These are phyloP conservation scores for Enteromius thamalakanensis DNA, from an alignment of 2,797 vertebrate species.

Conservation along the genomic window DNA sequence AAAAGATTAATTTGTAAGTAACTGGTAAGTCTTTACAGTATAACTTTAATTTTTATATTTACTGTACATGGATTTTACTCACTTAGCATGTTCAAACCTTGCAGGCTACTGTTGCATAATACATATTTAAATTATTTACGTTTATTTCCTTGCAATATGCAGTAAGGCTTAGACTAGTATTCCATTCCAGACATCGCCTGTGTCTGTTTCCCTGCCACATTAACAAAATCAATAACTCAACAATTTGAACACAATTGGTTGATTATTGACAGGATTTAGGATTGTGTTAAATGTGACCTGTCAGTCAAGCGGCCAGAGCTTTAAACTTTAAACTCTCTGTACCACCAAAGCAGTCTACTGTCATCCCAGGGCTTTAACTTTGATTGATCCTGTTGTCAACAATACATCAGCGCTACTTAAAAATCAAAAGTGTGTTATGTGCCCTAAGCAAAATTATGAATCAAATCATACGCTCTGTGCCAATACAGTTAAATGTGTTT, in stretches of 20 bases:
- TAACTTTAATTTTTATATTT: background rate
- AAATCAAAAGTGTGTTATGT: constrained; percentile 42
- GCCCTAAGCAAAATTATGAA: constrained; percentile 51
- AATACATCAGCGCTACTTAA: constrained; percentile 52
- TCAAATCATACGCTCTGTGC: constrained; percentile 26
- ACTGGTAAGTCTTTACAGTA: background rate
- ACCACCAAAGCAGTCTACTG: constrained; percentile 34
- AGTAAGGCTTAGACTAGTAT: background rate
- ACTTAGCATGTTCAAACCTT: background rate
- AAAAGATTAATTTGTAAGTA: too few species aligned
- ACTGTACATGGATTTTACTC: background rate
- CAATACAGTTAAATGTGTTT: constrained; percentile 33
- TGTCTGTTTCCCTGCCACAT: constrained; percentile 77
- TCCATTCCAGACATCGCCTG: constrained; percentile 55
- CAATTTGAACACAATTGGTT: constrained; percentile 90
- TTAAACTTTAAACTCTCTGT: constrained; percentile 56
- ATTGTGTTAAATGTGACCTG: constrained; percentile 87
- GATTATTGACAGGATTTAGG: constrained; percentile 95
- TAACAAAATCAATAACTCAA: constrained; percentile 91
- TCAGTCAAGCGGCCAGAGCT: constrained; percentile 81
- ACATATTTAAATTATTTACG: background rate
- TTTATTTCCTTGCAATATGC: background rate
- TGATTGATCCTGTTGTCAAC: constrained; percentile 54
- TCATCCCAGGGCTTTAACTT: constrained; percentile 23
- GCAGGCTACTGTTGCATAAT: background rate